Percentiles rank a stretch among this genome's conserved stretches.
phyloP scores from a whole-genome alignment of 1,140 invertebrate species.

The Drosophila bocki region DNA sequence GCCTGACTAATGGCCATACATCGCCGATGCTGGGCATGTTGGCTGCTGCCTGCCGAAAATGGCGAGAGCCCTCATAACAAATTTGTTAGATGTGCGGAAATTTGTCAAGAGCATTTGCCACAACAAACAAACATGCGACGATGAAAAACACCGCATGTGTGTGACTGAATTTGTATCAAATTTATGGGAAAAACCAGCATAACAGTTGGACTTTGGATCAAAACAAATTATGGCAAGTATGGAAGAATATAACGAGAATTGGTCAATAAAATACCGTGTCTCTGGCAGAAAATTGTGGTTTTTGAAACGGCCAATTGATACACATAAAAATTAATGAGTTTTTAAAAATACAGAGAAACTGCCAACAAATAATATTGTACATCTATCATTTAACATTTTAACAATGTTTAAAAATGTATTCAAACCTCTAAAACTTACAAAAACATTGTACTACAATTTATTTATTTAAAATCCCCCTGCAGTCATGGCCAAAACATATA shows the following conservation, averaged over 20 bases:
- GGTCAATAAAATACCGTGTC: neutral
- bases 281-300: neutral
- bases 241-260: neutral
- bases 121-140: slow-evolving; percentile 42
- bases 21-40: slow-evolving; percentile 27
- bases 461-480: neutral
- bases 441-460: neutral
- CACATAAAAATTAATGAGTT: neutral
- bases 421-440: neutral
- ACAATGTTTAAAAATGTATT: neutral
- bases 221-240: slow-evolving; percentile 1
- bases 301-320: neutral
- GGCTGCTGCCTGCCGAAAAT: slow-evolving; percentile 38
- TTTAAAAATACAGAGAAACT: neutral
- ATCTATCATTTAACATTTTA: no score
- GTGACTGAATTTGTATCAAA: slow-evolving; percentile 7
- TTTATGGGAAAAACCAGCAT: neutral
- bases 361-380: neutral
- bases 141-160: slow-evolving; percentile 11
- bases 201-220: neutral
- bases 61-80: slow-evolving; percentile 65
- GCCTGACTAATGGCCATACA: slow-evolving; percentile 62
- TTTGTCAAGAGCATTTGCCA: slow-evolving; percentile 60
- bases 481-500: no score
- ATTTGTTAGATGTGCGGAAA: slow-evolving; percentile 65